phyloP scores from a whole-genome alignment of 2,113 vertebrate genomes.

The Cavia aperea region DNA sequence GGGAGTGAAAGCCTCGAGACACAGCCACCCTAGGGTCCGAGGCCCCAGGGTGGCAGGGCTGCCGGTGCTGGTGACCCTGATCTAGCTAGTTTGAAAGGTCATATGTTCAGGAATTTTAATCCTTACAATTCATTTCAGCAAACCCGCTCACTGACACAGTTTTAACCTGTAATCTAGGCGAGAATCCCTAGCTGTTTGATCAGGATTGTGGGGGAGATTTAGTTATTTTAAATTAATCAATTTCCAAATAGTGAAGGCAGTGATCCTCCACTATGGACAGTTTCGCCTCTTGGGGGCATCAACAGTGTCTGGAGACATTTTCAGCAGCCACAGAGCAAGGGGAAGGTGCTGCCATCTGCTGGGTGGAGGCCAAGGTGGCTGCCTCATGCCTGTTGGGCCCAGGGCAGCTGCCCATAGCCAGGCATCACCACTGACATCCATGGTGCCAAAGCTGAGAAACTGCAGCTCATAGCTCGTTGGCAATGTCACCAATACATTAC shows the following conservation, averaged over 20 bases:
- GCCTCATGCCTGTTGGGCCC: too few relatives aligned
- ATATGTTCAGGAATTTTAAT: slow-evolving; percentile 11
- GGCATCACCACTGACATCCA: not conserved
- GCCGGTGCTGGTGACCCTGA: not conserved
- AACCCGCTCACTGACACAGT: not conserved
- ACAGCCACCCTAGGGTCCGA: not conserved
- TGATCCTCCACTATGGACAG: not conserved
- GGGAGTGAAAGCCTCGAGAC: not conserved
- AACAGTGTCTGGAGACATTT: not conserved
- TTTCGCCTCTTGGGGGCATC: not conserved
- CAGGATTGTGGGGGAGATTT: not conserved
- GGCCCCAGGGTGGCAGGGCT: not conserved
- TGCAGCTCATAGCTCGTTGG: not conserved
- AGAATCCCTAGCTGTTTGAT: not conserved
- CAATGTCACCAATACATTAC: not conserved
- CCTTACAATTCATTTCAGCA: not conserved
- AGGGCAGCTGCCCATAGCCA: not conserved
- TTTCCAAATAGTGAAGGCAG: not conserved
- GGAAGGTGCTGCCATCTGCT: not conserved
- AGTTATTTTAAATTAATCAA: not conserved
- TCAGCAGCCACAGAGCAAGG: not conserved
- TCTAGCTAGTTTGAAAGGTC: not conserved
- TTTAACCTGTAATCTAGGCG: not conserved
- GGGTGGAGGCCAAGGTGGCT: not conserved
- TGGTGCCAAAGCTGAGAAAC: not conserved